A percentile compares a stretch with the other conserved stretches of the same genome.
phyloP scores from a whole-genome alignment of 2,797 vertebrate species.

The Anolis apletophallus region DNA sequence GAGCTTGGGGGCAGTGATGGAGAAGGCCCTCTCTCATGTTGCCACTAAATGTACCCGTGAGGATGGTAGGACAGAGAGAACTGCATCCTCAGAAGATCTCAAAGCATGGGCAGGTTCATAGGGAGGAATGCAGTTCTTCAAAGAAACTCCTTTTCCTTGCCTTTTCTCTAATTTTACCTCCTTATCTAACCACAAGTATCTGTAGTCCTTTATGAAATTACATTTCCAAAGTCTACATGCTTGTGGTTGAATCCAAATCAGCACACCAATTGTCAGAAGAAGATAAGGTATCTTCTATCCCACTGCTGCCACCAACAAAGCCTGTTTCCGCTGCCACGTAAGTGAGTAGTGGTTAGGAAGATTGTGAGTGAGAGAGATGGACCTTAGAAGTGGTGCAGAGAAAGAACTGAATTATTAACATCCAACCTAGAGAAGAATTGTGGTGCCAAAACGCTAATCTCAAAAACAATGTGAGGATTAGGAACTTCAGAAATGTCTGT shows the following conservation, averaged over 20 bases:
- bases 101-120: too few relatives aligned
- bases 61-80: too few relatives aligned
- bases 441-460: not conserved
- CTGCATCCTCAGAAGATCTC: too few relatives aligned
- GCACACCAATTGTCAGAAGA: not conserved
- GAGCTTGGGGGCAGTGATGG: too few relatives aligned
- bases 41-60: too few relatives aligned
- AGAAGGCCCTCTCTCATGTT: too few relatives aligned
- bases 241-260: not conserved
- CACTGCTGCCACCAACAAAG: not conserved
- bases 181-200: not conserved
- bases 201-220: not conserved
- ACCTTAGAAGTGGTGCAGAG: not conserved
- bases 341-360: not conserved
- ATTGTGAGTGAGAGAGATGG: not conserved
- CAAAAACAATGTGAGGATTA: not conserved
- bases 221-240: not conserved
- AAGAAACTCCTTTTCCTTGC: too few relatives aligned
- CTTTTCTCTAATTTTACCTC: too few relatives aligned
- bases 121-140: too few relatives aligned
- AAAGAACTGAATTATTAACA: not conserved
- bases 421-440: not conserved
- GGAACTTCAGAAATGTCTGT: not conserved
- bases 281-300: not conserved
- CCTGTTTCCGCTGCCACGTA: not conserved